phyloP scores from a whole-genome alignment of 1,140 invertebrate species.

The Arion vulgaris region DNA sequence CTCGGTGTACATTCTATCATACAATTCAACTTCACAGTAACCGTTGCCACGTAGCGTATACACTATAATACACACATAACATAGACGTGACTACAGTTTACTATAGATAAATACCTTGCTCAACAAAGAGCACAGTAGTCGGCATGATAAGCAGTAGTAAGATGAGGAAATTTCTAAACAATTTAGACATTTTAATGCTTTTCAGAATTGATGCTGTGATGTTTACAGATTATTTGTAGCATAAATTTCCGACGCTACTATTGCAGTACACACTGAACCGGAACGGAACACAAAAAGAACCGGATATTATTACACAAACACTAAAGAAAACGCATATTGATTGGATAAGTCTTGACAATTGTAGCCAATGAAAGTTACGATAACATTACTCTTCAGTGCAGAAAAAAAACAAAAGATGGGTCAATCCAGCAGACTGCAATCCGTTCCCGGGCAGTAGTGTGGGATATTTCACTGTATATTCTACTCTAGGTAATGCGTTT shows the following conservation, averaged over 20 bases:
- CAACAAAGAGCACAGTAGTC: slow-evolving; percentile 55
- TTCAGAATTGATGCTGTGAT: not conserved
- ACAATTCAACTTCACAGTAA: not conserved
- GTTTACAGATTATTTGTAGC: not conserved
- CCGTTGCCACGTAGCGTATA: slow-evolving; percentile 21
- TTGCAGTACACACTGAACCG: not conserved
- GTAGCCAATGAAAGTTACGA: not conserved
- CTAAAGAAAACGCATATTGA: not conserved
- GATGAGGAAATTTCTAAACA: slow-evolving; percentile 57
- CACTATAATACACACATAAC: not conserved
- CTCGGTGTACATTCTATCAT: too few species aligned
- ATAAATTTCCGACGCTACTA: not conserved
- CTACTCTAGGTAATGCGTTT: too few species aligned
- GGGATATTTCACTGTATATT: too few species aligned
- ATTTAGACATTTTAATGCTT: slow-evolving; percentile 40
- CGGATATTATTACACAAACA: not conserved
- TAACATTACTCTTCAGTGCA: not conserved
- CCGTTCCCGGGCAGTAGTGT: too few species aligned
- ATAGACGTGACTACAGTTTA: not conserved
- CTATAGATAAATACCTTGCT: slow-evolving; percentile 50
- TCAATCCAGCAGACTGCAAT: too few species aligned
- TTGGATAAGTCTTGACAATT: not conserved
- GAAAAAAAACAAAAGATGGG: too few species aligned
- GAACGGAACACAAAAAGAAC: slow-evolving; percentile 3
- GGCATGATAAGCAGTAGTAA: slow-evolving; percentile 61